Evolutionary conservation across 2,888 invertebrate genomes (phyloP).

Genomic region (Ochlodes sylvanus): DNA sequence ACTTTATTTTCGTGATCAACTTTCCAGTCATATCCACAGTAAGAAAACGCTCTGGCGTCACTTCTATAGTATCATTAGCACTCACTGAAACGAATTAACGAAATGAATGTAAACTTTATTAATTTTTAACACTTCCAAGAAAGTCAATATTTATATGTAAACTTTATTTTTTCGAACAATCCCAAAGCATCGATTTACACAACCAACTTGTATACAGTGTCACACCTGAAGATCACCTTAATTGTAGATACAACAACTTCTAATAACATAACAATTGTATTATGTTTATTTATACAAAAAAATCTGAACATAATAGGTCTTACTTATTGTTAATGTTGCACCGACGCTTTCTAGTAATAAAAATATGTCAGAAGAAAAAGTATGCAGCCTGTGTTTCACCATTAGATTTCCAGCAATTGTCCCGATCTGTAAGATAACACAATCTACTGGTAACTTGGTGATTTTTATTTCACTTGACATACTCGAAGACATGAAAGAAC

Average conservation of each 20-base stretch:
- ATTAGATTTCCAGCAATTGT: slow-evolving; percentile 88
- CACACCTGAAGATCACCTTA: too few relatives aligned
- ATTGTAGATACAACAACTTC: too few relatives aligned
- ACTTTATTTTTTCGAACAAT: too few relatives aligned
- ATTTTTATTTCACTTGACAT: too few relatives aligned
- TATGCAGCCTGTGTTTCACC: slow-evolving; percentile 85
- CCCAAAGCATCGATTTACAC: too few relatives aligned
- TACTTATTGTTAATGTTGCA: slow-evolving; percentile 81
- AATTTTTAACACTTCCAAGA: too few relatives aligned
- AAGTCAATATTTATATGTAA: too few relatives aligned
- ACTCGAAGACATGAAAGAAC: too few relatives aligned
- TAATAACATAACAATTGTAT: too few relatives aligned
- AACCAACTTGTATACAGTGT: too few relatives aligned
- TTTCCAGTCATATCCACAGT: slow-evolving; percentile 62
- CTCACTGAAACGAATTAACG: slow-evolving; percentile 20
- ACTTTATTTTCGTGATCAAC: slow-evolving; percentile 58
- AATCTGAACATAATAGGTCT: slow-evolving; percentile 37
- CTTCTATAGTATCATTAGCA: slow-evolving; percentile 45
- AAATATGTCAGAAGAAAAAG: slow-evolving; percentile 88
- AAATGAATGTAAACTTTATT: too few relatives aligned
- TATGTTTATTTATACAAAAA: too few relatives aligned
- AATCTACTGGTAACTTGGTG: neutral
- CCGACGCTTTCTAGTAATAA: slow-evolving; percentile 83
- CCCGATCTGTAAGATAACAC: slow-evolving; percentile 74
- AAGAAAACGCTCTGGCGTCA: slow-evolving; percentile 62